Evolutionary conservation across 2,113 vertebrate species (phyloP).

Genomic region (Zootoca vivipara): DNA sequence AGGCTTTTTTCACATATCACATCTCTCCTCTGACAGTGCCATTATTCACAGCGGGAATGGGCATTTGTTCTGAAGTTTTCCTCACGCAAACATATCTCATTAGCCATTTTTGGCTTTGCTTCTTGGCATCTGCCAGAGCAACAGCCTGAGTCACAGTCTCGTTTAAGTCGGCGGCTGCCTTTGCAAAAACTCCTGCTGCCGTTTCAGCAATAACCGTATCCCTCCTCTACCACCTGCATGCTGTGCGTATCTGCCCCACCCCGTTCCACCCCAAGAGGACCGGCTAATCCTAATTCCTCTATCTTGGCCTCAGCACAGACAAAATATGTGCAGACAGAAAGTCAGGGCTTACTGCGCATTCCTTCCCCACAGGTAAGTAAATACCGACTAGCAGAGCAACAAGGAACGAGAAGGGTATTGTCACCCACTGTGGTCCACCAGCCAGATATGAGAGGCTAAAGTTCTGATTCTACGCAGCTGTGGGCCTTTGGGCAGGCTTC

Average conservation of each 20-base stretch:
- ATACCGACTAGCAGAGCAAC: background rate
- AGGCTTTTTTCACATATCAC: background rate
- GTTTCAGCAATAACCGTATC: background rate
- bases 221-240: background rate
- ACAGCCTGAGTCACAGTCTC: background rate
- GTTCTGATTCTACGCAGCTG: background rate
- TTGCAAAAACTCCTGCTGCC: background rate
- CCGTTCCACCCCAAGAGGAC: background rate
- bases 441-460: background rate
- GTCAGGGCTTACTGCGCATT: background rate
- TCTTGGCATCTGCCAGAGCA: background rate
- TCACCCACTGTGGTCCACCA: background rate
- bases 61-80: constrained; percentile 22
- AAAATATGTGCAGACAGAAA: background rate
- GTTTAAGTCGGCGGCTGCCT: constrained; percentile 4
- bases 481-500: background rate
- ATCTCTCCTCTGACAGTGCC: constrained; percentile 10
- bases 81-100: constrained; percentile 38
- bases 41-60: constrained; percentile 37
- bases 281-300: too few species aligned
- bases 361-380: background rate
- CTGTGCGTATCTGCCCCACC: too few species aligned
- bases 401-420: background rate
- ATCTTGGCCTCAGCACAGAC: background rate
- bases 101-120: constrained; percentile 31